A percentile compares a stretch with the other conserved stretches of the same genome.
Evolutionary conservation across 1,140 invertebrate genomes (phyloP).

Genomic region (Drosophila bifasciata): DNA sequence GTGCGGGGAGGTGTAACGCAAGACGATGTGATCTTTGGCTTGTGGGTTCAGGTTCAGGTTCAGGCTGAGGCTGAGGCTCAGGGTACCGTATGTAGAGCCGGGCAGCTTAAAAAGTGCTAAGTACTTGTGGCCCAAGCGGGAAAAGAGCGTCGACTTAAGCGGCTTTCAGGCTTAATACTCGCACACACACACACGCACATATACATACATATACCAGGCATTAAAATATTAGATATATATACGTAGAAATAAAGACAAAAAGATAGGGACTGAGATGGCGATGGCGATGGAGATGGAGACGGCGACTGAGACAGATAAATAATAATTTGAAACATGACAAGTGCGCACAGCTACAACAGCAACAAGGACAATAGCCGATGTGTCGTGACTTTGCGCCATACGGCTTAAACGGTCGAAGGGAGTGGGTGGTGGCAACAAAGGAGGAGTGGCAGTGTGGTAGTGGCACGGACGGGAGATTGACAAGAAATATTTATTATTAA

Average conservation of each 20-base stretch:
- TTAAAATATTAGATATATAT: slow-evolving; percentile 70
- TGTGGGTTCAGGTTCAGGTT: slow-evolving; percentile 26
- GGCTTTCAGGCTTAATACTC: slow-evolving; percentile 68
- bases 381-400: slow-evolving; percentile 66
- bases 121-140: slow-evolving; percentile 55
- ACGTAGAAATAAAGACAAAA: slow-evolving; percentile 25
- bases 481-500: slow-evolving; percentile 82
- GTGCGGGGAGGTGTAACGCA: slow-evolving; percentile 45
- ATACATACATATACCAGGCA: slow-evolving; percentile 56
- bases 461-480: slow-evolving; percentile 51
- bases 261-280: slow-evolving; percentile 1
- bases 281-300: not conserved
- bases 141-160: slow-evolving; percentile 67
- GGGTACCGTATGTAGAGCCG: not conserved
- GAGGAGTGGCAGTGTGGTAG: too few relatives aligned
- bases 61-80: not conserved
- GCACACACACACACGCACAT: slow-evolving; percentile 38
- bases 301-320: slow-evolving; percentile 61
- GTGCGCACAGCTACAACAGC: slow-evolving; percentile 43
- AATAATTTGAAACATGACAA: slow-evolving; percentile 70
- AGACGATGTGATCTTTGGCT: slow-evolving; percentile 59
- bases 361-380: slow-evolving; percentile 32
- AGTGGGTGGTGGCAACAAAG: too few relatives aligned
- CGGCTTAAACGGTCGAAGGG: slow-evolving; percentile 61
- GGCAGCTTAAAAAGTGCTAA: slow-evolving; percentile 69